Percentiles rank a stretch among this genome's conserved stretches.
phyloP scores from a whole-genome alignment of 1,140 invertebrate genomes.

The Stegodyphus mimosarum region DNA sequence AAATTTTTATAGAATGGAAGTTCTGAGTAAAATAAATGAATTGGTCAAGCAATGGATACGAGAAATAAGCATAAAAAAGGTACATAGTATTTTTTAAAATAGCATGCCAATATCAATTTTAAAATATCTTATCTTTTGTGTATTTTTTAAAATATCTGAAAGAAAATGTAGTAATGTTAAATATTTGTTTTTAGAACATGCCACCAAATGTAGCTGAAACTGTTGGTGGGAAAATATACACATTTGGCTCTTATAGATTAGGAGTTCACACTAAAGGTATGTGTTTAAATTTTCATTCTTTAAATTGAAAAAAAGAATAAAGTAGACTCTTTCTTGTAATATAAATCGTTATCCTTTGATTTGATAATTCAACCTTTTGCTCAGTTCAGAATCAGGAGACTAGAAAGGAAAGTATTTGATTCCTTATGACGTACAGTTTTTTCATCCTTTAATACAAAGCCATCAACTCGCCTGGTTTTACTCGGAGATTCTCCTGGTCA shows the following conservation, averaged over 20 bases:
- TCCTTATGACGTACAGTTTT: too few species aligned
- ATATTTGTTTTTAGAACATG: constrained; percentile 75
- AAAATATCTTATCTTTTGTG: not conserved
- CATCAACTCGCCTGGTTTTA: too few species aligned
- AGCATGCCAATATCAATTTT: too few species aligned
- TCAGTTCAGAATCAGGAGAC: too few species aligned
- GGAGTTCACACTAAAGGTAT: constrained; percentile 85
- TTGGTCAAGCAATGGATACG: constrained; percentile 93
- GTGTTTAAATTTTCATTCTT: constrained; percentile 7
- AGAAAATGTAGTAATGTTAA: not conserved
- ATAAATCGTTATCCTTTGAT: too few species aligned
- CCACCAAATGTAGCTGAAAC: constrained; percentile 84
- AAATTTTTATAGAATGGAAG: constrained; percentile 70
- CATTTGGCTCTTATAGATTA: constrained; percentile 95
- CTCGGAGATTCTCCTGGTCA: too few species aligned
- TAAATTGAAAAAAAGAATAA: not conserved
- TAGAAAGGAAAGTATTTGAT: too few species aligned
- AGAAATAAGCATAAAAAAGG: constrained; percentile 25
- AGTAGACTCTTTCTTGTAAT: too few species aligned
- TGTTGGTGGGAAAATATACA: constrained; percentile 97
- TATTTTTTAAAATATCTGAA: not conserved
- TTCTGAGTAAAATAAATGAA: constrained; percentile 82
- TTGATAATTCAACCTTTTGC: too few species aligned
- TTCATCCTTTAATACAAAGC: too few species aligned
- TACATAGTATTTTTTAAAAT: not conserved